Evolutionary conservation across 2,113 vertebrate genomes (phyloP).

Genomic region (Gobius niger): DNA sequence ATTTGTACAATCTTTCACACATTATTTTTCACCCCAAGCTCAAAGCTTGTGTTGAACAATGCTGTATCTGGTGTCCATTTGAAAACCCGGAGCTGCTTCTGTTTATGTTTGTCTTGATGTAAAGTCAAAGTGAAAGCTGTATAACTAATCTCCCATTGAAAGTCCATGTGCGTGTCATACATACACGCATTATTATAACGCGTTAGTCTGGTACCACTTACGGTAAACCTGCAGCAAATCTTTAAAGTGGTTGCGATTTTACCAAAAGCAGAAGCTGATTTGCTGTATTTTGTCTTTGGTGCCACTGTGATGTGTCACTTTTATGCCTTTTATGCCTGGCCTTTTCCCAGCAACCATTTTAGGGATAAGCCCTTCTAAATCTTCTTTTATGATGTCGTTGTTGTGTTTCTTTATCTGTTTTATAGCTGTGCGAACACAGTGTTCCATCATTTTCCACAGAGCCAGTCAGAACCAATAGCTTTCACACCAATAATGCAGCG

Average conservation of each 20-base stretch:
- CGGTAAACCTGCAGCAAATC: conserved; percentile 22
- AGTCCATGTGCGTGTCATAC: conserved; percentile 3
- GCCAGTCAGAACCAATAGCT: conserved; percentile 6
- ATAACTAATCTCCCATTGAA: conserved; percentile 7
- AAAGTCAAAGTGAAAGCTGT: conserved; percentile 7
- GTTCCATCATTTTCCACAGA: conserved; percentile 28
- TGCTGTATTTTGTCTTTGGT: conserved; percentile 19
- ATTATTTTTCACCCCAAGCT: background rate
- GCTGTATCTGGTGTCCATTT: conserved; percentile 2
- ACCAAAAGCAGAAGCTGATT: conserved; percentile 30
- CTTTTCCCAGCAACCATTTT: conserved; percentile 29
- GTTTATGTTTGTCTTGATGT: conserved; percentile 13
- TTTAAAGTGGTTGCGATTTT: conserved; percentile 6
- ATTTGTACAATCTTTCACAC: conserved; percentile 3
- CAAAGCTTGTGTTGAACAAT: conserved; percentile 3
- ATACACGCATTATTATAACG: background rate
- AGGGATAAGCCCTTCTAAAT: conserved; percentile 37
- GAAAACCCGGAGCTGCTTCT: background rate
- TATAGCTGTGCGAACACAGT: conserved; percentile 37
- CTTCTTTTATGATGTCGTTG: conserved; percentile 42
- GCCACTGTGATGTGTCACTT: conserved; percentile 26
- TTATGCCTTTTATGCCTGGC: conserved; percentile 17
- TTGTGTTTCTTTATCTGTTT: conserved; percentile 51
- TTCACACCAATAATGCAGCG: conserved; percentile 21
- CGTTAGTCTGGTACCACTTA: conserved; percentile 9